phyloP scores from a whole-genome alignment of 2,113 vertebrate genomes.

The Atrichornis clamosus region DNA sequence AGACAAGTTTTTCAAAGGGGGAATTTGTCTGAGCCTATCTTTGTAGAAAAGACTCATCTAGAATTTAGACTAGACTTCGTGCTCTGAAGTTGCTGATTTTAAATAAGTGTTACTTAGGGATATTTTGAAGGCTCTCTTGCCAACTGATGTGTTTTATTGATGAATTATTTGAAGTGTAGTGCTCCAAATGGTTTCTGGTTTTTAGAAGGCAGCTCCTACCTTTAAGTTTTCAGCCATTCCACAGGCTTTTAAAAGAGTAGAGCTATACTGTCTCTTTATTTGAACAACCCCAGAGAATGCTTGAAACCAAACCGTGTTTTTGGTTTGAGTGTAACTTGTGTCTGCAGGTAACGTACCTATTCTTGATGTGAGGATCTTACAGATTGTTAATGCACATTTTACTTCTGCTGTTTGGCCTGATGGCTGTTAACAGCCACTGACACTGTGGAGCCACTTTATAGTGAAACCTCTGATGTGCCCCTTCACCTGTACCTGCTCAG shows the following conservation, averaged over 20 bases:
- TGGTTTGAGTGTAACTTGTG: neutral
- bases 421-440: conserved; percentile 37
- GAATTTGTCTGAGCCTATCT: neutral
- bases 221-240: neutral
- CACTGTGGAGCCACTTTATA: conserved; percentile 40
- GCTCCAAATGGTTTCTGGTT: neutral
- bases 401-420: conserved; percentile 37
- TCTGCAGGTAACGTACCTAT: neutral
- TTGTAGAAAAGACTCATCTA: neutral
- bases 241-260: neutral
- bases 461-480: neutral
- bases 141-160: neutral
- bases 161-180: neutral
- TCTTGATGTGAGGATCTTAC: neutral
- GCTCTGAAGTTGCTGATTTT: neutral
- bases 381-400: conserved; percentile 27
- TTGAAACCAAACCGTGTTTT: neutral
- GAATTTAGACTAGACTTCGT: neutral
- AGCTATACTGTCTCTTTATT: neutral
- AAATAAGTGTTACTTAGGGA: neutral
- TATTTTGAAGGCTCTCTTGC: neutral
- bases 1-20: neutral
- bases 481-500: neutral
- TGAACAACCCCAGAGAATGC: neutral
- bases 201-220: neutral